These are phyloP conservation scores for Aporrectodea caliginosa DNA, from an alignment of 1,140 invertebrate species.

Conservation along the genomic window DNA sequence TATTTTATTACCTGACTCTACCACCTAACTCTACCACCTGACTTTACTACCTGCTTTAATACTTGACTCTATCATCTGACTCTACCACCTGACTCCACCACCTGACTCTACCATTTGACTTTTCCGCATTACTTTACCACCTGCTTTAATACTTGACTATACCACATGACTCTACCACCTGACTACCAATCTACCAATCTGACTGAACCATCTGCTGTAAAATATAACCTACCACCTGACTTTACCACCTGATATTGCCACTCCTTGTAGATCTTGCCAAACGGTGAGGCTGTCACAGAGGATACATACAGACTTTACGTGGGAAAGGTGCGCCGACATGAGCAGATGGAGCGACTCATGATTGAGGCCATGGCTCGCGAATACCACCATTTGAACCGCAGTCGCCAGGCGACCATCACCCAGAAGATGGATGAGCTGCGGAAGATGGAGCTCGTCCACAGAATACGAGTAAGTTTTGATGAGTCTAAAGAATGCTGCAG, in stretches of 20 bases:
- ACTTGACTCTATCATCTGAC: neutral
- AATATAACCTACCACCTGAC: neutral
- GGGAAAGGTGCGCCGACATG: slow-evolving; percentile 49
- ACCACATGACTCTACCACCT: neutral
- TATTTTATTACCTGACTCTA: too few relatives aligned
- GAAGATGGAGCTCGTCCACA: slow-evolving; percentile 52
- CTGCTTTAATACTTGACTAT: neutral
- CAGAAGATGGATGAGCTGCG: slow-evolving; percentile 53
- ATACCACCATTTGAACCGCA: slow-evolving; percentile 51
- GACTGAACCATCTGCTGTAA: neutral
- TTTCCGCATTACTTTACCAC: neutral
- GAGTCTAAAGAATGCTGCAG: too few relatives aligned
- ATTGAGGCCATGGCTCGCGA: slow-evolving; percentile 54
- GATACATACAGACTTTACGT: slow-evolving; percentile 50
- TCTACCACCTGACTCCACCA: neutral
- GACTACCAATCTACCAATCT: neutral
- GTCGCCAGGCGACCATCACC: slow-evolving; percentile 48
- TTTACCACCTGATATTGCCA: neutral
- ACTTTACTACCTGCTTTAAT: neutral
- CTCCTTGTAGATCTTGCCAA: slow-evolving; percentile 40
- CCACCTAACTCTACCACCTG: too few relatives aligned
- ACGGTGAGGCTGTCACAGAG: slow-evolving; percentile 49
- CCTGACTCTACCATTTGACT: neutral
- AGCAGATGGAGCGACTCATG: slow-evolving; percentile 51
- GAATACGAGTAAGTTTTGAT: slow-evolving; percentile 52